Evolutionary conservation across 2,113 vertebrate species (phyloP), one percentile per base, ranked within the genome.

Genomic region (Heloderma charlesbogerti): DNA sequence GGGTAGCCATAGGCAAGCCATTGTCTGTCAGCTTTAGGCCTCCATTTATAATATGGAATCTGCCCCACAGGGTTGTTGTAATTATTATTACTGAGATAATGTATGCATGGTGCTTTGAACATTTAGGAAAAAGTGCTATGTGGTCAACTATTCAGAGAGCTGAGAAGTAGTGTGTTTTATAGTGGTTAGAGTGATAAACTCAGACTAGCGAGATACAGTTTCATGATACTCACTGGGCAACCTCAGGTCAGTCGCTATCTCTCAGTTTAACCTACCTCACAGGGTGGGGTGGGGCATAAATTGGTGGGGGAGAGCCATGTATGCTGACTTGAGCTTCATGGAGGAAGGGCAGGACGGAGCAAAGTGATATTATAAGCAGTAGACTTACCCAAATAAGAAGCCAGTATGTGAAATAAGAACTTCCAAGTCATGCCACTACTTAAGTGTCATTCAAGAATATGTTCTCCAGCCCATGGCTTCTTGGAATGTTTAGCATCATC

Each of bases 401-500:
- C 72, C 25, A 31, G 20, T 74, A 2, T 66, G 34, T 74, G 25
- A 74, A 87, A 75, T 29, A 63, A 91, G 16, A 88, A 86, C 72
- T 37, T 79, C 34, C 89, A 45, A 0, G 63, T 20, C 89, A 87
- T 45, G 34, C 34, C 78, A 71, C 5, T 18, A 29, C 29, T 7
- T 43, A 72, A 20, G 51, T 83, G 13, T 60, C 8, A 29, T 40
- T 54, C 84, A 89, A 88, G 20, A 57, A 54, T 4, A 87, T 10
- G 3, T 91, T 94, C 40, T 91, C 81, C 12, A 80, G 22, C 12
- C 37, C 2, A 81, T 78, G 18, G 0, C 92, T 92, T 93, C 72
- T 43, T n/a, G 82, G 54, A 91, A 74, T 81, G 0, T 72, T 93
- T 94, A 87, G 2, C 13, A 57, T 79, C 25, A 80, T 66, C 84